A percentile compares a stretch with the other conserved stretches of the same genome.
Conservation (phyloP, 2,888 invertebrate genomes). For the Drosophila setosimentum region DNA sequence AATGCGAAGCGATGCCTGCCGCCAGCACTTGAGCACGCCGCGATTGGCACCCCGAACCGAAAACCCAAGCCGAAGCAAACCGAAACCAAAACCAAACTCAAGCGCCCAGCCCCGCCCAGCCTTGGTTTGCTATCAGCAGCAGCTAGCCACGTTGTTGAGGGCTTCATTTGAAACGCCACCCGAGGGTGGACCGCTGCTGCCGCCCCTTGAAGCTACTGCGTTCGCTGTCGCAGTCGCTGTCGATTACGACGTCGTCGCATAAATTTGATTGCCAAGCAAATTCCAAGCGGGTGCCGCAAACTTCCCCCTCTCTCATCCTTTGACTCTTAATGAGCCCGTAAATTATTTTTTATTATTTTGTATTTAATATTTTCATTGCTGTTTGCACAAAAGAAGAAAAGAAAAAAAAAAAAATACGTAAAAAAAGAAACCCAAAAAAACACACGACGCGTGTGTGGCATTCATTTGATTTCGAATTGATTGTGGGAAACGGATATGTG, state of each 20-base stretch:
- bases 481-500: conserved; percentile 65
- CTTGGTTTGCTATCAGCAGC: neutral
- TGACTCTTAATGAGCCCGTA: conserved; percentile 77
- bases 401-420: neutral
- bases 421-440: conserved; percentile 11
- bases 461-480: conserved; percentile 66
- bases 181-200: conserved; percentile 44
- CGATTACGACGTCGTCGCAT: conserved; percentile 32
- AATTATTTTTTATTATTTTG: conserved; percentile 81
- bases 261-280: conserved; percentile 57
- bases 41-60: conserved; percentile 40
- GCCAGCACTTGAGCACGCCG: conserved; percentile 77
- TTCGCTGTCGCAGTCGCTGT: conserved; percentile 4
- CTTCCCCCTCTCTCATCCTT: conserved; percentile 6
- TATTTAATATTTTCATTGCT: conserved; percentile 80
- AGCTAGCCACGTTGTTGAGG: conserved; percentile 39
- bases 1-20: conserved; percentile 60
- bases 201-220: conserved; percentile 27
- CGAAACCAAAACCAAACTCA: conserved; percentile 7
- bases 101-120: neutral
- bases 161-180: conserved; percentile 59
- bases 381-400: conserved; percentile 22
- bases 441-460: conserved; percentile 60
- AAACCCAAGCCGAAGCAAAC: conserved; percentile 4
- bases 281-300: conserved; percentile 50